Base-by-base conservation (phyloP, 2,113 vertebrate genomes). In the Xiphorhynchus elegans region DNA sequence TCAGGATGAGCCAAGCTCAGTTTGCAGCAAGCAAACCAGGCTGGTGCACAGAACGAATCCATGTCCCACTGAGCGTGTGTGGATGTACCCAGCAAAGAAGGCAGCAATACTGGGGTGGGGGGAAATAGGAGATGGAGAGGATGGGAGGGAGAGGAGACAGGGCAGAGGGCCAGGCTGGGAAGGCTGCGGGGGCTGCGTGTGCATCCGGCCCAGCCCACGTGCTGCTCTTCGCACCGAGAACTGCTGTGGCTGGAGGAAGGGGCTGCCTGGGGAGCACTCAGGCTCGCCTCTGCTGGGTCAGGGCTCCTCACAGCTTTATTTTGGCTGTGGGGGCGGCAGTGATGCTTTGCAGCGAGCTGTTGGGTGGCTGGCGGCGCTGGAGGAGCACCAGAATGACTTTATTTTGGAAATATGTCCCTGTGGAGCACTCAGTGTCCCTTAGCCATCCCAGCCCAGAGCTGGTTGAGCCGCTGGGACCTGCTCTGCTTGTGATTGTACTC, bases 341-440 rank as follows among this genome's bases (percentile, higher is more conserved):
- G 20, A 81, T 79, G 82, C 62, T 80, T 79, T 89, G 78, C 85
- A 80, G 84, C 31, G 76, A 95, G 56, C 62, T 62, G 67, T 82
- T 62, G 64, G 49, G 83, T 87, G 91, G 89, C 93, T 87, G 62
- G 56, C 2, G 17, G 40, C 28, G 59, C 95, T 97, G 97, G 96
- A 96, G 74, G 4, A 31, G 46, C 50, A 92, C 95, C 96, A 98
- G 90, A 60, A 96, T 97, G 96, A 98, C 84, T 96, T 73, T 94
- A 97, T 90, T 96, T 95, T 94, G 80, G 95, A 98, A 98, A 94
- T 96, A 98, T 98, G 97, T 96, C 97, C 96, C 96, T 60, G n/a
- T 2, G 83, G 97, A 95, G 84, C 84, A 82, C 10, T 59, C 55
- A 0, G 1, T 42, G 75, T 87, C 95, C 95, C 70, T 90, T 10